phyloP scores from a whole-genome alignment of 2,113 vertebrate genomes.

The Lampris megalopsis region DNA sequence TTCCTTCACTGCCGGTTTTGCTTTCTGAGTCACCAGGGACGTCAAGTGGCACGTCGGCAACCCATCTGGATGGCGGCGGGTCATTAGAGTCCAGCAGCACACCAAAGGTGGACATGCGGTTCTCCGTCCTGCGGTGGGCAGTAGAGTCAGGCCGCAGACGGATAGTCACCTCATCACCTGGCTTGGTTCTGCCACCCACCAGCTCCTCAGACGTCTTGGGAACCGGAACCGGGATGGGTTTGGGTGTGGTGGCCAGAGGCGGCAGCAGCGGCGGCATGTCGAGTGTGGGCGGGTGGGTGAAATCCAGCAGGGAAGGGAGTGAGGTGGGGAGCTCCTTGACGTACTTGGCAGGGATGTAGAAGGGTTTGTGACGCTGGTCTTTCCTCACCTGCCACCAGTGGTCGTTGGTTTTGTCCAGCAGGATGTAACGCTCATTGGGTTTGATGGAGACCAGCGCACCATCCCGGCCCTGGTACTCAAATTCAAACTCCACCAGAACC shows the following conservation, averaged over 20 bases:
- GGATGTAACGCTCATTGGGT: constrained; percentile 91
- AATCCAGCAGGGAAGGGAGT: constrained; percentile 71
- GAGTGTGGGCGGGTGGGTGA: constrained; percentile 41
- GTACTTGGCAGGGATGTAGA: constrained; percentile 95
- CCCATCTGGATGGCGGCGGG: neutral
- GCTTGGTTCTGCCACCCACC: constrained; percentile 33
- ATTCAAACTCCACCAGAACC: constrained; percentile 92
- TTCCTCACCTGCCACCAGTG: constrained; percentile 95
- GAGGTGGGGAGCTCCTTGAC: constrained; percentile 87
- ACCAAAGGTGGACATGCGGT: constrained; percentile 84
- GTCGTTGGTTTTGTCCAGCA: constrained; percentile 90
- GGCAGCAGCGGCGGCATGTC: constrained; percentile 9
- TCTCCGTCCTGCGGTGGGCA: constrained; percentile 69
- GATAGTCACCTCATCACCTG: constrained; percentile 75
- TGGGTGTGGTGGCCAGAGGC: neutral
- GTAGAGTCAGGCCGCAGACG: constrained; percentile 48
- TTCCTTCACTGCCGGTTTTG: neutral
- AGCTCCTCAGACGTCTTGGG: constrained; percentile 48
- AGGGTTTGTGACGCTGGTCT: constrained; percentile 81
- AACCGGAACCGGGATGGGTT: constrained; percentile 10
- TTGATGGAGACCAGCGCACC: constrained; percentile 88
- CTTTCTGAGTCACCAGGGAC: neutral
- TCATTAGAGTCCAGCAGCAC: constrained; percentile 74
- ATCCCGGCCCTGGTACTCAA: constrained; percentile 89
- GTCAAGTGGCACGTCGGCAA: neutral